A percentile compares a stretch with the other conserved stretches of the same genome.
Evolutionary conservation across 2,113 vertebrate genomes (phyloP).

Genomic region (Dinomys branickii): DNA sequence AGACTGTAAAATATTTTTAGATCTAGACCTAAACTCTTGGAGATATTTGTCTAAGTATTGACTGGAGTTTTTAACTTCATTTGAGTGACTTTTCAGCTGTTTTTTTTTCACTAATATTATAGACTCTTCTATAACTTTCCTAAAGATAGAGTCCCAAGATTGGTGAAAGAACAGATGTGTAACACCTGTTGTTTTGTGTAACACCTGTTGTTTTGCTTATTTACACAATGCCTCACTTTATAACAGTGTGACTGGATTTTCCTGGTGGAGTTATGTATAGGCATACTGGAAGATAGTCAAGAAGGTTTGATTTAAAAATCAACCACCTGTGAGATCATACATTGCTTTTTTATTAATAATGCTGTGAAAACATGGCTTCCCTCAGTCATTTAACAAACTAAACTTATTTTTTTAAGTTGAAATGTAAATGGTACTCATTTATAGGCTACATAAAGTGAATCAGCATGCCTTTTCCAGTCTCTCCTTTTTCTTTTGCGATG

Average conservation of each 20-base stretch:
- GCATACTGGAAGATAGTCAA: not conserved
- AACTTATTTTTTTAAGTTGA: not conserved
- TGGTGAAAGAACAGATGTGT: constrained; percentile 66
- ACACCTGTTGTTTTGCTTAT: constrained; percentile 66
- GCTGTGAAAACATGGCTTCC: not conserved
- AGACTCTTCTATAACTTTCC: constrained; percentile 17
- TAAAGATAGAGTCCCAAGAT: constrained; percentile 53
- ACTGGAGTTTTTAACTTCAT: not conserved
- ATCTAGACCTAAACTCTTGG: not conserved
- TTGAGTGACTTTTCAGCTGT: not conserved
- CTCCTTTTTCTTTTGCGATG: not conserved
- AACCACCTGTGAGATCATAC: not conserved
- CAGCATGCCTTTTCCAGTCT: not conserved
- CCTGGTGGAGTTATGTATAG: not conserved
- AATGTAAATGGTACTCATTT: not conserved
- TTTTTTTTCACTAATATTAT: not conserved
- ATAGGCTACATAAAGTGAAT: not conserved
- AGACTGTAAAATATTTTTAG: not conserved
- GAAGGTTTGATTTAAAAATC: constrained; percentile 39
- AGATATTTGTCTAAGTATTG: not conserved
- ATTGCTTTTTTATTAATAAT: constrained; percentile 26
- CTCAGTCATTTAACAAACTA: not conserved
- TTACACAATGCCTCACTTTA: constrained; percentile 55
- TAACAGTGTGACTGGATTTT: constrained; percentile 26
- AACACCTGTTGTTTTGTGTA: constrained; percentile 64